Percentiles rank a stretch among this genome's conserved stretches.
These are phyloP conservation scores for Ophioninae sp. DNA, from an alignment of 2,888 invertebrate genomes.

Conservation along the genomic window DNA sequence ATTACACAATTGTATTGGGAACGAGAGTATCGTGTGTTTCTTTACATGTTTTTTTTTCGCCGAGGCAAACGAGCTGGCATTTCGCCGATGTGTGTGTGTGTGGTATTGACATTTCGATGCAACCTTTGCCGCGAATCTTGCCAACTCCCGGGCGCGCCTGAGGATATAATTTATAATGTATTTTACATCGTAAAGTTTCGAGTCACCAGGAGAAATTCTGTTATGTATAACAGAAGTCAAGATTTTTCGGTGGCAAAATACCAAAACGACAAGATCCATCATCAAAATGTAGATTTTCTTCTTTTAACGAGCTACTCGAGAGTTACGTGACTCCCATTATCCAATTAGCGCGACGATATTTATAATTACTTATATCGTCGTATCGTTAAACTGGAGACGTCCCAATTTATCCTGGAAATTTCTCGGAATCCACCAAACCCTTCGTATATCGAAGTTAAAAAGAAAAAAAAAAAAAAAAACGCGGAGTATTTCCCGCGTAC, in stretches of 20 bases:
- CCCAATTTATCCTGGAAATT: slow-evolving; percentile 10
- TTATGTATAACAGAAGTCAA: slow-evolving; percentile 28
- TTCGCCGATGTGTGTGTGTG: slow-evolving; percentile 54
- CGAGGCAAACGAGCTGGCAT: slow-evolving; percentile 59
- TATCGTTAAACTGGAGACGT: slow-evolving; percentile 11
- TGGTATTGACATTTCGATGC: slow-evolving; percentile 65
- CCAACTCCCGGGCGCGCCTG: slow-evolving; percentile 53
- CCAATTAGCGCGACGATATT: slow-evolving; percentile 44
- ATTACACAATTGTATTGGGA: slow-evolving; percentile 41
- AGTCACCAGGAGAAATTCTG: slow-evolving; percentile 9
- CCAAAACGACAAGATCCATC: slow-evolving; percentile 12
- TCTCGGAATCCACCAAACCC: slow-evolving; percentile 14
- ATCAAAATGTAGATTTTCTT: slow-evolving; percentile 6
- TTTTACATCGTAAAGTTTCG: slow-evolving; percentile 35
- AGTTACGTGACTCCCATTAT: slow-evolving; percentile 25
- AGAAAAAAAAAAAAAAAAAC: slow-evolving; percentile 4
- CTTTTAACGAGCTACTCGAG: slow-evolving; percentile 12
- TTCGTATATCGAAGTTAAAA: slow-evolving; percentile 15
- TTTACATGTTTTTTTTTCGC: slow-evolving; percentile 40
- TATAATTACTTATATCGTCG: slow-evolving; percentile 25
- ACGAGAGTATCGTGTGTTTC: slow-evolving; percentile 38
- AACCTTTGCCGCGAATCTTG: slow-evolving; percentile 65
- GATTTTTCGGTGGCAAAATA: slow-evolving; percentile 41
- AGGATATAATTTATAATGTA: slow-evolving; percentile 39
- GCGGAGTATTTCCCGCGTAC: not conserved